Percentiles rank a stretch among this genome's conserved stretches.
Conservation (phyloP, 1,140 invertebrate species). For the Drosophila sturtevanti region DNA sequence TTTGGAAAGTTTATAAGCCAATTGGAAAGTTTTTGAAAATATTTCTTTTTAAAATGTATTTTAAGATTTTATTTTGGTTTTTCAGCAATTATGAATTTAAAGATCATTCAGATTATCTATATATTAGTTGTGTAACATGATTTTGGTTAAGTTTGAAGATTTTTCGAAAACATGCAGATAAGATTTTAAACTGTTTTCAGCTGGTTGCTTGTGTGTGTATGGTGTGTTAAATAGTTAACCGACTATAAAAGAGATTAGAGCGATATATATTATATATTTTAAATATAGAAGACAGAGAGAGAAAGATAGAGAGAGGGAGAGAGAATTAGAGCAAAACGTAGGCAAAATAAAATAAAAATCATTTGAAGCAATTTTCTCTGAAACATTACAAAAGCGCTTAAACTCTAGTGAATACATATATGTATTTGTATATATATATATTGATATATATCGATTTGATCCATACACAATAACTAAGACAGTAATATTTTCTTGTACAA, state of each 20-base stretch:
- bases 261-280: conserved; percentile 1
- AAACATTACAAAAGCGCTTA: conserved; percentile 74
- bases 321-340: conserved; percentile 42
- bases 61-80: neutral
- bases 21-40: no score
- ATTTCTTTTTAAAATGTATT: no score
- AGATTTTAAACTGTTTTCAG: neutral
- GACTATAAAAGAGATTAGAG: neutral
- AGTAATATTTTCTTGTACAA: conserved; percentile 54
- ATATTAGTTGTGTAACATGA: neutral
- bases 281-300: conserved; percentile 23
- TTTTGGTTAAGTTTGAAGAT: conserved; percentile 12
- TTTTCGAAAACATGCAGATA: conserved; percentile 10
- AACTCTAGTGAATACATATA: conserved; percentile 46
- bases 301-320: conserved; percentile 25
- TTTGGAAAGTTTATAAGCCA: no score
- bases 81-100: neutral
- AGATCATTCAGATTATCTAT: neutral
- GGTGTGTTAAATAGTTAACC: neutral
- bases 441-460: conserved; percentile 40
- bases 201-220: neutral
- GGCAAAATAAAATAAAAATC: conserved; percentile 47
- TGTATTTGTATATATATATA: conserved; percentile 34
- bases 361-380: conserved; percentile 58
- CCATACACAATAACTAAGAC: conserved; percentile 62